phyloP scores from a whole-genome alignment of 1,140 invertebrate species.

The Drosophila funebris region DNA sequence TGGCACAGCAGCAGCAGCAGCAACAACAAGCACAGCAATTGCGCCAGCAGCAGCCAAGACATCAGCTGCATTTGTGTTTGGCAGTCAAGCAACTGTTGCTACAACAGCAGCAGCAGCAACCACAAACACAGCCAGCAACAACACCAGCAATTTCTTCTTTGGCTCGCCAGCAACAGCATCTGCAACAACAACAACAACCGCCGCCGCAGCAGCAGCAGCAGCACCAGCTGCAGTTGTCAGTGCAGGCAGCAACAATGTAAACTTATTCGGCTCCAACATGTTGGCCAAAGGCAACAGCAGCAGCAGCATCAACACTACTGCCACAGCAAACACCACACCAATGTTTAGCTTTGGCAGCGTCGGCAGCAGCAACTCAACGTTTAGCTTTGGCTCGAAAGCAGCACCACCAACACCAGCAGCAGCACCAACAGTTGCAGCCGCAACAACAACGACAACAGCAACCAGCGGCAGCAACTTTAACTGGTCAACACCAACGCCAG shows the following conservation, averaged over 20 bases:
- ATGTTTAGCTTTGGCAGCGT: constrained; percentile 36
- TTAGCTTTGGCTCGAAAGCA: constrained; percentile 34
- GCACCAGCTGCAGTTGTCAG: neutral
- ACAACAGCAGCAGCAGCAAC: constrained; percentile 25
- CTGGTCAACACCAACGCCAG: constrained; percentile 12
- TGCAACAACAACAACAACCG: neutral
- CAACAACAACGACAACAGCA: neutral
- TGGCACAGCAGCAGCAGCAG: neutral
- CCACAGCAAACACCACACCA: neutral
- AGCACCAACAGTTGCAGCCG: neutral
- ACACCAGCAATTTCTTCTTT: constrained; percentile 14
- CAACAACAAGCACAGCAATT: neutral
- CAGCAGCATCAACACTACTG: neutral
- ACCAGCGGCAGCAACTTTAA: constrained; percentile 16
- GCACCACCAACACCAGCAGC: neutral
- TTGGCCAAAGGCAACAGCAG: constrained; percentile 20
- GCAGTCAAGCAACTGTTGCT: constrained; percentile 17
- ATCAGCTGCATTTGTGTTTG: constrained; percentile 24
- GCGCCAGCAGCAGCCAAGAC: constrained; percentile 21
- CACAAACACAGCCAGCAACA: constrained; percentile 5
- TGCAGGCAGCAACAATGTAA: neutral
- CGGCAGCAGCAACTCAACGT: constrained; percentile 18
- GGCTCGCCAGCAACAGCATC: neutral
- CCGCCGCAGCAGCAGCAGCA: constrained; percentile 2
- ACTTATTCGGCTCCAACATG: constrained; percentile 18